Evolutionary conservation across 2,797 vertebrate genomes (phyloP), one percentile per base, ranked within the genome.

Genomic region (Salarias fasciatus): DNA sequence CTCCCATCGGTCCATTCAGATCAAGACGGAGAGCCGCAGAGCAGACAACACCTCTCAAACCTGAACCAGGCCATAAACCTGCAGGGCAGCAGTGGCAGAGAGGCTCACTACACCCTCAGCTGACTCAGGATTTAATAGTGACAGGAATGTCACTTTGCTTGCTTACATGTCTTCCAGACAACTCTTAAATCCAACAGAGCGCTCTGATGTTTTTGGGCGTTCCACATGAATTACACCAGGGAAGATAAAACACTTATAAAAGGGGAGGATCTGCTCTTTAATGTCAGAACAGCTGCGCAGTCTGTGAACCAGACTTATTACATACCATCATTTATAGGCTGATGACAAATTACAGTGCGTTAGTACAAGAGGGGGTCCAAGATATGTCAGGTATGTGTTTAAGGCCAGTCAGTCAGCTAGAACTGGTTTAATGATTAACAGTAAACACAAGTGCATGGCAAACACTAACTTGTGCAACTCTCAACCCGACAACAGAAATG

Each of bases 111-210:
- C 74, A 83, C 79, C 83, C 86, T 80, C 60, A 68, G 72, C 69
- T 79, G 82, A 89, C 63, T 83, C 77, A 83, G 80, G 66, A 68
- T 77, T 71, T 68, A 65, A 75, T 59, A 57, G 63, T 35, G 66
- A 48, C 49, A 82, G 88, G 91, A 92, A 93, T 92, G 91, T 89
- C 75, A 79, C 88, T 83, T 73, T 86, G 80, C 89, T 86, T 79
- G 87, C 84, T 86, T 71, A 41, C 37, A 50, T 6, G 38, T 62
- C 55, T 55, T 57, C 3, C 11, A 43, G 35, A 44, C 58, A 49
- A 33, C 36, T 52, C 14, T 67, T 54, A 63, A 45, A 80, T 56
- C 46, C 53, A 72, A 14, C 14, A 1, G 1, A 56, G 30, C 6
- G 1, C 43, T 53, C 40, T 51, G 65, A 46, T 55, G 51, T 28